Base-by-base conservation (phyloP, 2,113 vertebrate genomes). In the Hyperopisus bebe region DNA sequence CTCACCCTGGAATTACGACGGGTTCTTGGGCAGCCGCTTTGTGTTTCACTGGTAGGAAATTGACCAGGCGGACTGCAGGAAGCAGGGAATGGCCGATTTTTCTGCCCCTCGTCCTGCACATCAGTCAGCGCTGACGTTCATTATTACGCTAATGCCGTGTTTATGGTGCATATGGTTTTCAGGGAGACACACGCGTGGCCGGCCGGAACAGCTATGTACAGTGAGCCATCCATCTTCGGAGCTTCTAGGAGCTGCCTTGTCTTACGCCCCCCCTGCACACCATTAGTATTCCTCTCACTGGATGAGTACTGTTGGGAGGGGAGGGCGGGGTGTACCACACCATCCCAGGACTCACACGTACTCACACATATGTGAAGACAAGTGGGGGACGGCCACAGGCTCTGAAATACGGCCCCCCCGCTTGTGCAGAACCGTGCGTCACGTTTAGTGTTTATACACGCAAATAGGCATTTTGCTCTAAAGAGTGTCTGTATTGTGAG, bases 271-370 rank as follows among this genome's bases (percentile, higher is more conserved):
- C 47, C 53, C 74, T 13, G 47, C 3, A 39, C n/a, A 91, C 91
- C 93, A 66, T 91, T 89, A 89, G 89, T 90, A 91, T 93, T 91
- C 92, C 91, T 93, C 92, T 93, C 47, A 55, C 93, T 93, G 87
- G 47, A 90, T 88, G 90, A 66, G 35, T 39, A 35, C 13, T 80
- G 35, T 35, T 15, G 74, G 74, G 35, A 15, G 35, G 27, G 15
- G 31, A 5, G n/a, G 58, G 58, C 2, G 58, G 21, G 53, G 15
- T 19, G 55, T 7, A 62, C 24, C 58, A n/a, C 58, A 13, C 62
- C 3, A 31, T 70, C 62, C 27, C 62, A 70, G 62, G 62, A 70
- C 27, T 70, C 10, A 70, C n/a, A 70, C n/a, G 10, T 31, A 70
- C 62, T 31, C n/a, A 27, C 10, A 70, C 62, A 70, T 31, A 31